Evolutionary conservation across 2,113 vertebrate species (phyloP).

Genomic region (Tachuris rubrigastra): DNA sequence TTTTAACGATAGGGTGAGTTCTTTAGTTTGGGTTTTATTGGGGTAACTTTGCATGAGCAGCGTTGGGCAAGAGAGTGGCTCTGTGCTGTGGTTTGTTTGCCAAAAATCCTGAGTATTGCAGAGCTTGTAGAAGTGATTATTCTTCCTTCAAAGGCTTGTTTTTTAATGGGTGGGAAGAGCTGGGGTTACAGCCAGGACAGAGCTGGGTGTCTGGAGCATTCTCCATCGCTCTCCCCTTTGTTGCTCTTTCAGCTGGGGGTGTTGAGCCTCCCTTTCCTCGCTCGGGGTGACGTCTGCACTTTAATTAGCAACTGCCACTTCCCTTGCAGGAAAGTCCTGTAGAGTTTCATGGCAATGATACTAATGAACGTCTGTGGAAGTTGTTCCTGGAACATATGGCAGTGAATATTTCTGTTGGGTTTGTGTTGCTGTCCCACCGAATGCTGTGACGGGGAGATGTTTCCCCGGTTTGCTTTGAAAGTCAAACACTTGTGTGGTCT

Average conservation of each 20-base stretch:
- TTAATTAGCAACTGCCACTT: slow-evolving; percentile 54
- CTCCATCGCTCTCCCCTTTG: background rate
- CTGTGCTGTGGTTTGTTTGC: background rate
- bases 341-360: background rate
- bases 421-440: background rate
- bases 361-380: slow-evolving; percentile 42
- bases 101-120: background rate
- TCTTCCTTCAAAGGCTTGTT: background rate
- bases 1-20: background rate
- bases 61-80: background rate
- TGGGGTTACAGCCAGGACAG: background rate
- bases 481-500: background rate
- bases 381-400: slow-evolving; percentile 36
- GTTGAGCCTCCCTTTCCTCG: background rate
- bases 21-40: background rate
- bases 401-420: slow-evolving; percentile 45
- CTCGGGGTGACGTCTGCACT: background rate
- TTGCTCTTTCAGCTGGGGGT: background rate
- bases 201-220: background rate
- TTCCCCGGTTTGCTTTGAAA: background rate
- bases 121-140: background rate
- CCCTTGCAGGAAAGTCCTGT: slow-evolving; percentile 7
- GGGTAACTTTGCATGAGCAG: background rate
- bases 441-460: background rate
- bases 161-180: background rate